Conservation (phyloP, 2,113 vertebrate species). For the Gavialis gangeticus region DNA sequence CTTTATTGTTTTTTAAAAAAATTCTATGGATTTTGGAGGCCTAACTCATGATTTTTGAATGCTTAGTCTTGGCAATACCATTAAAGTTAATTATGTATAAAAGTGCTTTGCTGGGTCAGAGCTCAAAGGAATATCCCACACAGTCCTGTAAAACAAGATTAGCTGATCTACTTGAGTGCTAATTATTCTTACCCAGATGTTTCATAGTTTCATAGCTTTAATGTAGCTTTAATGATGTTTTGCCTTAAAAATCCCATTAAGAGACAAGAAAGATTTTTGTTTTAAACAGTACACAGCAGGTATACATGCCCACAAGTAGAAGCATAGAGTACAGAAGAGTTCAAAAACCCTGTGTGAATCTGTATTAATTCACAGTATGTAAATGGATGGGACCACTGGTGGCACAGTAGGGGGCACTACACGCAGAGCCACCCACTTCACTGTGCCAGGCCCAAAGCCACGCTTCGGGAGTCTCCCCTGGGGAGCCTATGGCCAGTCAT, state of each 20-base stretch:
- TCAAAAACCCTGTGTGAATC: not conserved
- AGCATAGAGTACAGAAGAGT: not conserved
- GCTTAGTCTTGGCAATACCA: not conserved
- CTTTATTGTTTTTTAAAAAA: not conserved
- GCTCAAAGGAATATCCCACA: not conserved
- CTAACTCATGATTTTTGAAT: not conserved
- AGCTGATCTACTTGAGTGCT: not conserved
- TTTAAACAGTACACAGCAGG: not conserved
- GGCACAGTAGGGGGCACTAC: not conserved
- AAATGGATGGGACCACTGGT: not conserved
- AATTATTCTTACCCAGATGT: not conserved
- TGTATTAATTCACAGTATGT: not conserved
- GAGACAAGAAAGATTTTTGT: not conserved
- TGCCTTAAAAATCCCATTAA: conserved; percentile 30
- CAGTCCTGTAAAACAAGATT: not conserved
- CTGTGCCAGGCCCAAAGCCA: too few relatives aligned
- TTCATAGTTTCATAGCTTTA: not conserved
- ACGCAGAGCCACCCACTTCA: too few relatives aligned
- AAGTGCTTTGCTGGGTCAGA: not conserved
- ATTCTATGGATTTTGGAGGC: not conserved
- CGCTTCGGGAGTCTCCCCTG: too few relatives aligned
- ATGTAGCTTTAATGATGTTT: not conserved
- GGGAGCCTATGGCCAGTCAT: too few relatives aligned
- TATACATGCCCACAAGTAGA: not conserved
- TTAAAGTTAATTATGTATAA: not conserved